These are phyloP conservation scores for Cariama cristata DNA, from an alignment of 2,113 vertebrate genomes.

Conservation along the genomic window DNA sequence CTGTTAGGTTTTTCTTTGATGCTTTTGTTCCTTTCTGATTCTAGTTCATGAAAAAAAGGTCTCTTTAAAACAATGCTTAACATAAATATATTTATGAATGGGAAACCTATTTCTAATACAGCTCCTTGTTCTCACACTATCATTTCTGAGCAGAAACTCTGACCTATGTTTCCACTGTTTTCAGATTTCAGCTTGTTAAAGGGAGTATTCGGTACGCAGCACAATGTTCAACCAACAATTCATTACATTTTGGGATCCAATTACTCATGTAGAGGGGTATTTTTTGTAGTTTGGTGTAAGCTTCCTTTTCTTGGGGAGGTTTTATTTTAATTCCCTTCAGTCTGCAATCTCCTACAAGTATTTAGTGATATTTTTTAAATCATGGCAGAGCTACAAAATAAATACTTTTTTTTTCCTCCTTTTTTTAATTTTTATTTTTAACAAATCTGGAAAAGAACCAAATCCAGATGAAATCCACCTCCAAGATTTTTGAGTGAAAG, in stretches of 20 bases:
- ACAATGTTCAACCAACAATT: constrained; percentile 21
- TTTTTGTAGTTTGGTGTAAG: constrained; percentile 36
- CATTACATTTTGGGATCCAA: constrained; percentile 53
- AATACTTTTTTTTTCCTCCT: not conserved
- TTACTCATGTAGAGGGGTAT: constrained; percentile 35
- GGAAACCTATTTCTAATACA: constrained; percentile 12
- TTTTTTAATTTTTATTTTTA: not conserved
- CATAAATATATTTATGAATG: constrained; percentile 31
- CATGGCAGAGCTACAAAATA: constrained; percentile 25
- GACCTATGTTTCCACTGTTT: constrained; percentile 43
- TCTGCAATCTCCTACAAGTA: constrained; percentile 22
- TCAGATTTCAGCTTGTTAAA: constrained; percentile 49
- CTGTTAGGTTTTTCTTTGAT: not conserved
- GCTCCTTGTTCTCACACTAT: not conserved
- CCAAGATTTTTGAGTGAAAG: constrained; percentile 37
- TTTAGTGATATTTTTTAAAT: constrained; percentile 37
- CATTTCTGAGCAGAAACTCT: constrained; percentile 29
- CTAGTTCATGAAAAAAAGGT: not conserved
- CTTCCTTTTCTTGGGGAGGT: constrained; percentile 43
- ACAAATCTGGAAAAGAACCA: constrained; percentile 58
- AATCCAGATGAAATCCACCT: constrained; percentile 54
- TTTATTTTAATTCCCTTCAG: constrained; percentile 63
- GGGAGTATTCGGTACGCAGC: constrained; percentile 1
- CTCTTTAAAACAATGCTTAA: not conserved
- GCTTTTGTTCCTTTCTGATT: not conserved